phyloP scores from a whole-genome alignment of 1,140 invertebrate species.

The Harpegnathos saltator region DNA sequence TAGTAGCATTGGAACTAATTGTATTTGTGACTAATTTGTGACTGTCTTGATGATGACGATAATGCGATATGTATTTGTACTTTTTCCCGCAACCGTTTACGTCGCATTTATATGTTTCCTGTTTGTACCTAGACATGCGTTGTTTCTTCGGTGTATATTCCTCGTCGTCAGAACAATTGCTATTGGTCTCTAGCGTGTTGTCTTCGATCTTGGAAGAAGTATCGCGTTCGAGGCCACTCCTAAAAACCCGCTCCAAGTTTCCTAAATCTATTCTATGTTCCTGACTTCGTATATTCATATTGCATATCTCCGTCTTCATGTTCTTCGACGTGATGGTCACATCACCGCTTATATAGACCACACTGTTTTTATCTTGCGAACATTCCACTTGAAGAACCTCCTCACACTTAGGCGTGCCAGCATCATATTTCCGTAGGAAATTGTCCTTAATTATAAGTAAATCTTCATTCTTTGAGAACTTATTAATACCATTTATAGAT shows the following conservation, averaged over 20 bases:
- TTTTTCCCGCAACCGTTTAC: constrained; percentile 83
- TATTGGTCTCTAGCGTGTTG: constrained; percentile 70
- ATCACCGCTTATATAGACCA: constrained; percentile 80
- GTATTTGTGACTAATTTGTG: constrained; percentile 80
- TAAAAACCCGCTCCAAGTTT: constrained; percentile 81
- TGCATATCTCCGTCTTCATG: constrained; percentile 73
- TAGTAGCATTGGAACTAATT: constrained; percentile 73
- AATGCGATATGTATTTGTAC: constrained; percentile 85
- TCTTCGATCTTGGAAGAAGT: constrained; percentile 75
- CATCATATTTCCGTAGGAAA: constrained; percentile 81
- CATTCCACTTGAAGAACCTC: constrained; percentile 72
- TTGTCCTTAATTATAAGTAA: constrained; percentile 80
- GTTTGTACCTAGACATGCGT: constrained; percentile 84
- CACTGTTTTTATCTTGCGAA: constrained; percentile 75
- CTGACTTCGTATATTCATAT: constrained; percentile 73
- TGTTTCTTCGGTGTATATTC: constrained; percentile 85
- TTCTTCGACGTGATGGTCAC: constrained; percentile 82
- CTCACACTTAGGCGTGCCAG: constrained; percentile 67
- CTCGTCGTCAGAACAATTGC: constrained; percentile 82
- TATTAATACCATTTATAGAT: constrained; percentile 58
- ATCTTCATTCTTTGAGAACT: constrained; percentile 79
- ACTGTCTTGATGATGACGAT: constrained; percentile 85
- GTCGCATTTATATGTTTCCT: constrained; percentile 83
- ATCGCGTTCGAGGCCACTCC: constrained; percentile 78
- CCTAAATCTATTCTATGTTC: constrained; percentile 82